Percentiles rank a stretch among this genome's conserved stretches.
These are phyloP conservation scores for Galendromus occidentalis DNA, from an alignment of 1,140 invertebrate genomes.

Conservation along the genomic window DNA sequence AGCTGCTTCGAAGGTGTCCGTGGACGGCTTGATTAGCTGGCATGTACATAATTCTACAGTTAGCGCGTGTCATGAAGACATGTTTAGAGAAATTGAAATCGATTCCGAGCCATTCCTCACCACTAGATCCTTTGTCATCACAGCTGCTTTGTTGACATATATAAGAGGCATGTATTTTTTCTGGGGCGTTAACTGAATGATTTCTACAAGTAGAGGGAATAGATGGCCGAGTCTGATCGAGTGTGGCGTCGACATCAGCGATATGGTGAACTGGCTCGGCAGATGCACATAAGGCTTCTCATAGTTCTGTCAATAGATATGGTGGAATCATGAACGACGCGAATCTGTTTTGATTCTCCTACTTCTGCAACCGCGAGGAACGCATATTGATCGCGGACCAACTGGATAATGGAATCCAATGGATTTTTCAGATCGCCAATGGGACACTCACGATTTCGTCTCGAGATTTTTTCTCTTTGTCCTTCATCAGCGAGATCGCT, in stretches of 20 bases:
- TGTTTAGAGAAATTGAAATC: no score
- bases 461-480: not conserved
- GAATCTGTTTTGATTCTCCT: no score
- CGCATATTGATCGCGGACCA: no score
- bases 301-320: not conserved
- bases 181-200: not conserved
- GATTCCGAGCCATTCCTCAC: no score
- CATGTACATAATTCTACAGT: no score
- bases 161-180: not conserved
- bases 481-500: not conserved
- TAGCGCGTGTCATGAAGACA: no score
- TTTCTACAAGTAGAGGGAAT: not conserved
- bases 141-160: conserved; percentile 1
- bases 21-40: not conserved
- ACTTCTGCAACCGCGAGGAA: no score
- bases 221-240: not conserved
- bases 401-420: no score
- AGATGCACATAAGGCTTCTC: not conserved
- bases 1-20: conserved; percentile 20
- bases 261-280: not conserved
- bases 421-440: no score
- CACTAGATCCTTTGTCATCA: not conserved
- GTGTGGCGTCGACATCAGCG: not conserved
- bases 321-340: no score
- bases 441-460: no score